phyloP scores from a whole-genome alignment of 2,797 vertebrate genomes.

The Micropoecilia bifurca region DNA sequence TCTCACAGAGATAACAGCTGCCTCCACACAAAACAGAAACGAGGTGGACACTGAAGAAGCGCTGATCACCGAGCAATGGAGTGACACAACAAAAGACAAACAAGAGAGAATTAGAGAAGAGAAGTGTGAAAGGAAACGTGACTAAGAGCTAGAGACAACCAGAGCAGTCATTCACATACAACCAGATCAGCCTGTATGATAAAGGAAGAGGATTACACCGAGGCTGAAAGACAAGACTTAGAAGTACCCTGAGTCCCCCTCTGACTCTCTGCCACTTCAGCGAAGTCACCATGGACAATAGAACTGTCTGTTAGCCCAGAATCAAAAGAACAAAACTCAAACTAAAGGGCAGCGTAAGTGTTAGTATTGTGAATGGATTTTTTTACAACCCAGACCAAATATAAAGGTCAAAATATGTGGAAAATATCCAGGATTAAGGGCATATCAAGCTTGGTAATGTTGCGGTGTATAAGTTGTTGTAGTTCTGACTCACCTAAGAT shows the following conservation, averaged over 20 bases:
- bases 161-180: conserved; percentile 64
- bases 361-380: conserved; percentile 15
- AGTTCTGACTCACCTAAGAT: conserved; percentile 38
- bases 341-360: conserved; percentile 11
- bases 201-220: conserved; percentile 73
- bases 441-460: neutral
- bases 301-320: conserved; percentile 43
- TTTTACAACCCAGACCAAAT: conserved; percentile 2
- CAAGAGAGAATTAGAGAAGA: conserved; percentile 41
- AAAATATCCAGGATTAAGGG: neutral
- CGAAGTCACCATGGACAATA: conserved; percentile 71
- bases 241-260: conserved; percentile 56
- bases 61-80: conserved; percentile 27
- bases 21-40: conserved; percentile 26
- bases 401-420: neutral
- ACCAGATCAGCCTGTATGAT: conserved; percentile 73
- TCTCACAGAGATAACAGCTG: conserved; percentile 26
- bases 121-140: conserved; percentile 49
- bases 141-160: conserved; percentile 54
- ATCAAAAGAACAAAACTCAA: conserved; percentile 24
- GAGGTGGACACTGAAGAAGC: conserved; percentile 18
- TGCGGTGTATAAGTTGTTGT: conserved; percentile 13
- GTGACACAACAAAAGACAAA: conserved; percentile 36
- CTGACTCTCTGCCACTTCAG: conserved; percentile 66
- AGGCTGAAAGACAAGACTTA: conserved; percentile 65